Conservation (phyloP, 37 sponge, comb jelly and placozoan genomes). For the Beroe forskalii region DNA sequence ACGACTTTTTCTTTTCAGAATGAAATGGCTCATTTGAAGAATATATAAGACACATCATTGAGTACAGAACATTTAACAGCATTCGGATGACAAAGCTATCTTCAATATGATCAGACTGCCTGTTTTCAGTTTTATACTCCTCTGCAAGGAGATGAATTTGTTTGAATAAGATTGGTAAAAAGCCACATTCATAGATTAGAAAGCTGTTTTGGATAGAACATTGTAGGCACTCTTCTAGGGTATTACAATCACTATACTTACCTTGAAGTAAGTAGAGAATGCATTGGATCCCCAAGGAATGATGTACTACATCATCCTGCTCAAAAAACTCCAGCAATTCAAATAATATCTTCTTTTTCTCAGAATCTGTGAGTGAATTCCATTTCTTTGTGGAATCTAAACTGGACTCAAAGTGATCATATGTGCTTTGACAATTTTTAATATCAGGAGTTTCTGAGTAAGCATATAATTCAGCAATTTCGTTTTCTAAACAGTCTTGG, state of each 20-base stretch:
- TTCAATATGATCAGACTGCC: slow-evolving; percentile 21
- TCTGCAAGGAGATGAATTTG: neutral
- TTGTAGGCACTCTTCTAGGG: neutral
- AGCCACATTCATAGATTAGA: slow-evolving; percentile 23
- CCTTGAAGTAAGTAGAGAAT: slow-evolving; percentile 44
- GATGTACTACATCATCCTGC: slow-evolving; percentile 45
- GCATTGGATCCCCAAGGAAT: slow-evolving; percentile 15
- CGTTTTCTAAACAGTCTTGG: slow-evolving; percentile 21
- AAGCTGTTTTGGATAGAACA: neutral
- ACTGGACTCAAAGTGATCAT: slow-evolving; percentile 52
- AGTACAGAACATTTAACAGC: slow-evolving; percentile 12
- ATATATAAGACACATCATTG: slow-evolving; percentile 33
- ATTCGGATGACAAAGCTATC: slow-evolving; percentile 22
- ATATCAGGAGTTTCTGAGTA: slow-evolving; percentile 39
- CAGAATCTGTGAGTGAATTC: neutral
- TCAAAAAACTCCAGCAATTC: slow-evolving; percentile 47
- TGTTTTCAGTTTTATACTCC: neutral
- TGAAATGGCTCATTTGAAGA: neutral
- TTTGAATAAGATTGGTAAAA: slow-evolving; percentile 6
- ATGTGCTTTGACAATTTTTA: neutral
- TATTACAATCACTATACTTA: slow-evolving; percentile 39
- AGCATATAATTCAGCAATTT: slow-evolving; percentile 52
- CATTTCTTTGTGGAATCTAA: slow-evolving; percentile 12
- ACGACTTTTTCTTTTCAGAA: neutral
- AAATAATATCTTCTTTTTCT: neutral